Percentiles rank a stretch among this genome's conserved stretches.
Evolutionary conservation across 2,888 invertebrate species (phyloP).

Genomic region (Tetramorium bicarinatum): DNA sequence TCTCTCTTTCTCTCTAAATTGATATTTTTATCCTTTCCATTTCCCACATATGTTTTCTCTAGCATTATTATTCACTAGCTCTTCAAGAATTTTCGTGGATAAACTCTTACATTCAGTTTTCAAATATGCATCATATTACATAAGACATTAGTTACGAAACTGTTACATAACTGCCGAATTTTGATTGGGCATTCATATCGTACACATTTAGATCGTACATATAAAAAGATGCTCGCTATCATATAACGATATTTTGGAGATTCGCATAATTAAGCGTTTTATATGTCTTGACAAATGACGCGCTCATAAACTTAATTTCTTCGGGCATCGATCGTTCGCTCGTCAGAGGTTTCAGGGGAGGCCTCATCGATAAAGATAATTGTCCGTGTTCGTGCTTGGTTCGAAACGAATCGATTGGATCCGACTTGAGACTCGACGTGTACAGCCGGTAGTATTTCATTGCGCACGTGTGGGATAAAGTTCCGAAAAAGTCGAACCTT

Average conservation of each 20-base stretch:
- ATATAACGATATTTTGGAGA: conserved; percentile 62
- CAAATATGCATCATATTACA: neutral
- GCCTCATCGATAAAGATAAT: conserved; percentile 70
- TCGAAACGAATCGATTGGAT: conserved; percentile 72
- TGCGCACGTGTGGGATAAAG: conserved; percentile 24
- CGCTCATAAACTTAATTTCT: conserved; percentile 60
- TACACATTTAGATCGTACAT: neutral
- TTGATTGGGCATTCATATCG: neutral
- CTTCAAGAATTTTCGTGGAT: neutral
- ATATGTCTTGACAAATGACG: conserved; percentile 67
- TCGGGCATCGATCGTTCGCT: conserved; percentile 57
- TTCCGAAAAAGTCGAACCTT: too few species aligned
- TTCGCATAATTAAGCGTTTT: conserved; percentile 68
- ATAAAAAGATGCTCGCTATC: conserved; percentile 51
- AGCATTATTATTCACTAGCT: neutral
- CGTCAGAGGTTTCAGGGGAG: conserved; percentile 26
- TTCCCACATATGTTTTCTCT: neutral
- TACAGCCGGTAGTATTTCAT: conserved; percentile 41
- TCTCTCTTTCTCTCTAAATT: neutral
- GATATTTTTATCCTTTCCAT: neutral
- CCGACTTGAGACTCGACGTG: conserved; percentile 66
- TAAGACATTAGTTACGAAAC: neutral
- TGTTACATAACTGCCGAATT: neutral
- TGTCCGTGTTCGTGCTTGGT: conserved; percentile 57
- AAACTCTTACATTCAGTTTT: neutral